Base-by-base conservation (phyloP, 1,140 invertebrate species). In the Drosophila pectinifera region DNA sequence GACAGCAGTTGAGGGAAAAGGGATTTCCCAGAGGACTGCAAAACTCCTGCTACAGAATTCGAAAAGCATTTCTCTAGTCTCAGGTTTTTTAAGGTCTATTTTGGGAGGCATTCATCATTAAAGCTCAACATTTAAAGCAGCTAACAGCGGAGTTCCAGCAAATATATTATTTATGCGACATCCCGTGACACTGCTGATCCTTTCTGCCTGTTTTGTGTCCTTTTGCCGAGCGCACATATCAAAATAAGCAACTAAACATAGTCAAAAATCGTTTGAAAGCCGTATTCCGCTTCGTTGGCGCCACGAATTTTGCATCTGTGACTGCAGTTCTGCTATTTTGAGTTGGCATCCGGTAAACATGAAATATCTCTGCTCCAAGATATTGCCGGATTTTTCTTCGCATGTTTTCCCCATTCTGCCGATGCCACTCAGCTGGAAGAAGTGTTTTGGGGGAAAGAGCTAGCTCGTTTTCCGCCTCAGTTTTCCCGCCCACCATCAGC, bases 401-500 rank as follows among this genome's bases (percentile, higher is more conserved):
- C 43, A 41, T 31, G 39, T 31, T 22, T 61, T 38, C 57, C 31
- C 31, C 18, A 36, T 65, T 43, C 31, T 38, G 0, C 61, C 18
- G 24, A 62, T 39, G 55, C 57, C 62, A 54, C 22, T 55, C 31
- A 56, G 49, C 31, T 38, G 48, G 34, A 70, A 46, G 28, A 69
- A 46, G 31, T 46, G 63, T 28, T 3, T 7, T 7, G 28, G 10
- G 28, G 28, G 10, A 8, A 31, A 22, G 49, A 36, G 49, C 28
- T 7, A 4, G n/a, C 14, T 54, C 39, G 68, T 55, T 57, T 61
- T 78, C 39, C 54, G 59, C 24, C 59, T 42, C 13, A 41, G 24
- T 58, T 42, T 45, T 79, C 48, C 39, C 57, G 43, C 31, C 58
- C 63, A 64, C 49, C 63, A 82, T 72, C 65, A 82, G 83, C 82